Conservation (phyloP, 2,113 vertebrate genomes). For the Sinocyclocheilus anophthalmus region DNA sequence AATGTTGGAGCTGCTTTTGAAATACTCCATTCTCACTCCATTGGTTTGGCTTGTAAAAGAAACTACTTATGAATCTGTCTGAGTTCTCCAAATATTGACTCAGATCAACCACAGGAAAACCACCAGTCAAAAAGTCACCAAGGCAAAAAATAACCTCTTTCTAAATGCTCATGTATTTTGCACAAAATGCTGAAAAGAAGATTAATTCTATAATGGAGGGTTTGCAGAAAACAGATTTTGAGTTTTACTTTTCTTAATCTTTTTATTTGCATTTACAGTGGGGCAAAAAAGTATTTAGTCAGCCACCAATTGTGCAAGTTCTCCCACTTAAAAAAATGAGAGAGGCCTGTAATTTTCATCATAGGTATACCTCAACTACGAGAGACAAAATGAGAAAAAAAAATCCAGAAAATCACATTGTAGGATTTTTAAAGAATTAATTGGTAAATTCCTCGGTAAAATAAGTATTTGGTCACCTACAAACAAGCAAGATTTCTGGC, state of each 20-base stretch:
- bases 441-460: no score
- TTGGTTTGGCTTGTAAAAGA: conserved; percentile 37
- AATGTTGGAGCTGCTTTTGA: conserved; percentile 39
- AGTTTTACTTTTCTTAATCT: conserved; percentile 1
- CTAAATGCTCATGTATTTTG: conserved; percentile 58
- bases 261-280: background rate
- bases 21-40: conserved; percentile 20
- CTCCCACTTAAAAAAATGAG: no score
- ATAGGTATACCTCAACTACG: no score
- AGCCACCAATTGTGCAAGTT: no score
- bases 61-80: conserved; percentile 39
- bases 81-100: conserved; percentile 56
- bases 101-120: conserved; percentile 52
- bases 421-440: no score
- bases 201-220: conserved; percentile 53
- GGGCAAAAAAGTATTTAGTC: no score
- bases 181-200: conserved; percentile 52
- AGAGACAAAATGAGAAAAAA: no score
- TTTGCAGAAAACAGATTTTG: conserved; percentile 30
- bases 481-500: no score
- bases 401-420: no score
- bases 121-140: conserved; percentile 33
- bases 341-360: no score
- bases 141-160: conserved; percentile 54
- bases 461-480: no score